Conservation (phyloP, 1,140 invertebrate species). For the Zaprionus ghesquierei region DNA sequence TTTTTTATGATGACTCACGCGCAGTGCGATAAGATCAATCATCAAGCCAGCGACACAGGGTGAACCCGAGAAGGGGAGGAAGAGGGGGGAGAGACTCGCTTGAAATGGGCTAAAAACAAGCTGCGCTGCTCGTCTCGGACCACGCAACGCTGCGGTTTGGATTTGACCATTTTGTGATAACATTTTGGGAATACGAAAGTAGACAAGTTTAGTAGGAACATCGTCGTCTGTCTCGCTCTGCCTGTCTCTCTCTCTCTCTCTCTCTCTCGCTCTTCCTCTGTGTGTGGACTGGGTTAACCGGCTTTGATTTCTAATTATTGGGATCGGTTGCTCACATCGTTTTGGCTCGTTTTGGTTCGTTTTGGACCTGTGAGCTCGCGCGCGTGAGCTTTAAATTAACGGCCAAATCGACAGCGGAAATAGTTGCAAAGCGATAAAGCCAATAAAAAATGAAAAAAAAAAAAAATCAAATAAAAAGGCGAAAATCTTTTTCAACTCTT, state of each 20-base stretch:
- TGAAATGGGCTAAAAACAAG: constrained; percentile 19
- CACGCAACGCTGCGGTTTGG: constrained; percentile 39
- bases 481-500: constrained; percentile 27
- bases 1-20: constrained; percentile 64
- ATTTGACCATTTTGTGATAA: constrained; percentile 61
- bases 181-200: constrained; percentile 76
- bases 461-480: constrained; percentile 25
- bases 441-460: constrained; percentile 57
- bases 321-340: constrained; percentile 39
- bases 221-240: constrained; percentile 5
- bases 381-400: constrained; percentile 72
- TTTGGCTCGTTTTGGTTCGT: constrained; percentile 10
- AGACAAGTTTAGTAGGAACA: constrained; percentile 68
- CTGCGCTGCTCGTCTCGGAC: background rate
- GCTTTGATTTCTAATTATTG: constrained; percentile 80
- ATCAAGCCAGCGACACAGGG: constrained; percentile 53
- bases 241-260: background rate
- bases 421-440: constrained; percentile 71
- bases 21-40: constrained; percentile 74
- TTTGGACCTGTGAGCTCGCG: constrained; percentile 17
- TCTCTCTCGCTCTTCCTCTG: background rate
- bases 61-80: background rate
- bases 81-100: background rate
- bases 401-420: constrained; percentile 73
- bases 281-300: constrained; percentile 47